phyloP scores from a whole-genome alignment of 2,888 invertebrate genomes.

The Acleris literana region DNA sequence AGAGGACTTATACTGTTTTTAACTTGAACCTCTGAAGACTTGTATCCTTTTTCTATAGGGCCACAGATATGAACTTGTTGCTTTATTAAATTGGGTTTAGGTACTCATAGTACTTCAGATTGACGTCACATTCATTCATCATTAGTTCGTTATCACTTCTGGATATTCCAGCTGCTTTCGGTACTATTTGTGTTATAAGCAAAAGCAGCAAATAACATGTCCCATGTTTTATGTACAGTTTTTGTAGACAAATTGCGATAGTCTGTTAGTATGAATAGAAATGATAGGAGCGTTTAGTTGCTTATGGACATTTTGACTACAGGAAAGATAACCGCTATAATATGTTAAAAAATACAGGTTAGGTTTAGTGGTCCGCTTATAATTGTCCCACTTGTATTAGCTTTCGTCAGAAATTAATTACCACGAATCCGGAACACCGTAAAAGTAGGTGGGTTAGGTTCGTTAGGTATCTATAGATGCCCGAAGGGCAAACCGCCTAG shows the following conservation, averaged over 20 bases:
- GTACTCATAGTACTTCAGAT: too few species aligned
- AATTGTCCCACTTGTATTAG: too few species aligned
- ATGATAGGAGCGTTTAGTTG: neutral
- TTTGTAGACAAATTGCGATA: slow-evolving; percentile 8
- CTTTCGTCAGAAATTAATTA: too few species aligned
- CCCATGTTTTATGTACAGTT: neutral
- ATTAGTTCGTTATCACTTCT: neutral
- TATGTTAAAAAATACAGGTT: too few species aligned
- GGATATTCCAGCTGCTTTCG: slow-evolving; percentile 5
- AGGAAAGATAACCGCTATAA: neutral
- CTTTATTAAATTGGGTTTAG: neutral
- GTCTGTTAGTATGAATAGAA: neutral
- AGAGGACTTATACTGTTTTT: too few species aligned
- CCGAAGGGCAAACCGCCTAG: too few species aligned
- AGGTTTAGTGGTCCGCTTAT: too few species aligned
- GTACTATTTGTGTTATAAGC: slow-evolving; percentile 7
- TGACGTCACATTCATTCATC: too few species aligned
- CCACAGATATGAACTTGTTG: neutral
- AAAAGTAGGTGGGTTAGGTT: too few species aligned
- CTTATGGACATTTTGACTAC: neutral
- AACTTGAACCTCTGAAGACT: too few species aligned
- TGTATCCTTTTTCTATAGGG: neutral
- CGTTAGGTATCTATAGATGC: too few species aligned
- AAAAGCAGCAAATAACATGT: slow-evolving; percentile 12
- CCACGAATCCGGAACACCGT: too few species aligned